Base-by-base conservation (phyloP, 2,113 vertebrate genomes). In the Cephalopholis sonnerati region DNA sequence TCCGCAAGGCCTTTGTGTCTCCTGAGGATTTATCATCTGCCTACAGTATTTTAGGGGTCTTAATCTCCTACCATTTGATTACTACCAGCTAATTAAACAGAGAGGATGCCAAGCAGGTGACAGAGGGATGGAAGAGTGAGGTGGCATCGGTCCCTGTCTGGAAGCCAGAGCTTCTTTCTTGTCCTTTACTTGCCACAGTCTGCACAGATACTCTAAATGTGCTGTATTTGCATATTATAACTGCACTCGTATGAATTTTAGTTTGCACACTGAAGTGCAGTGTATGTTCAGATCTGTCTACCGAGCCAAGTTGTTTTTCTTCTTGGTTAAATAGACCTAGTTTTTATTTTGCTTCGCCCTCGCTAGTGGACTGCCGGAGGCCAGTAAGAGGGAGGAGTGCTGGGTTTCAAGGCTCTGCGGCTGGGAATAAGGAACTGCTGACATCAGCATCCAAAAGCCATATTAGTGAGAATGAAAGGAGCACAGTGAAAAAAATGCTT, bases 41-140 rank as follows among this genome's bases (percentile, higher is more conserved):
- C 91, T 82, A 73, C 85, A 86, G 85, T 91, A 89, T 91, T 77
- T 92, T 66, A 86, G 63, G 72, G 62, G 81, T 77, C 79, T 88
- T 95, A 92, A 95, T 93, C 93, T 91, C 82, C 89, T 76, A 83
- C 79, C 80, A 86, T 93, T 94, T 92, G 89, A 92, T 92, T 92
- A 87, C 86, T 83, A 84, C 63, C 87, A 74, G 81, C 92, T 95
- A 95, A 94, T 95, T 93, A 95, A 94, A 91, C 81, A 74, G 82
- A 64, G 87, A 32, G 9, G 67, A 81, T 91, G 91, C 93, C 93
- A 96, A 93, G 91, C 91, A 94, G 93, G 91, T 94, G 93, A 94
- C 81, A 67, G 70, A 79, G 75, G 51, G 57, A 77, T 67, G 71
- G 70, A 74, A 44, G 68, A 44, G 73, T 15, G 74, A 88, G 78